Percentiles rank a stretch among this genome's conserved stretches.
Conservation (phyloP, 1,140 invertebrate genomes). For the Drosophila subpulchrella region DNA sequence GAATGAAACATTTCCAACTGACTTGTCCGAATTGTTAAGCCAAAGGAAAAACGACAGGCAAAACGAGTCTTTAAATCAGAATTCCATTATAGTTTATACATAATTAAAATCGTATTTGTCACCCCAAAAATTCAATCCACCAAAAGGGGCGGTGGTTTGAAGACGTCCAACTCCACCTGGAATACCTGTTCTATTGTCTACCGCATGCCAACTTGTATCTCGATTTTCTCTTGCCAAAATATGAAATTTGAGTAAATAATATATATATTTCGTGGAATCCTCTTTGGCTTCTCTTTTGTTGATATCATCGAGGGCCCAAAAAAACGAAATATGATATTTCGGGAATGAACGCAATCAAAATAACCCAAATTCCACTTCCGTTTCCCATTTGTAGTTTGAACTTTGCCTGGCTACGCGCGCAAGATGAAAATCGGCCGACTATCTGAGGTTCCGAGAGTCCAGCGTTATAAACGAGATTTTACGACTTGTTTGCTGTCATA, state of each 20-base stretch:
- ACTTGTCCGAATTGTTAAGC: not conserved
- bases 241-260: conserved; percentile 13
- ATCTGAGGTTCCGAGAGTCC: conserved; percentile 4
- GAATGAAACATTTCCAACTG: conserved; percentile 61
- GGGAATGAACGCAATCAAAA: conserved; percentile 34
- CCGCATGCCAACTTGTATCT: conserved; percentile 7
- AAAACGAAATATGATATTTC: conserved; percentile 36
- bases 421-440: conserved; percentile 30
- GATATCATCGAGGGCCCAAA: conserved; percentile 7
- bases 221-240: conserved; percentile 31
- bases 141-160: conserved; percentile 28
- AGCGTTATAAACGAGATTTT: conserved; percentile 61
- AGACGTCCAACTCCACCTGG: conserved; percentile 11
- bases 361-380: conserved; percentile 50
- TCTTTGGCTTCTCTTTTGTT: not conserved
- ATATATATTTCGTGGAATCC: conserved; percentile 16
- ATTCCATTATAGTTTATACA: conserved; percentile 56
- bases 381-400: conserved; percentile 43
- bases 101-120: conserved; percentile 73
- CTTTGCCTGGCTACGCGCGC: conserved; percentile 20
- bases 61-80: conserved; percentile 45
- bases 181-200: conserved; percentile 63
- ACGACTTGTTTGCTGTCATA: conserved; percentile 78
- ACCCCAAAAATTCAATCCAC: conserved; percentile 46
- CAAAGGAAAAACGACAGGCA: conserved; percentile 25